Evolutionary conservation across 2,113 vertebrate species (phyloP), one percentile per base, ranked within the genome.

Genomic region (Engraulis encrasicolus): DNA sequence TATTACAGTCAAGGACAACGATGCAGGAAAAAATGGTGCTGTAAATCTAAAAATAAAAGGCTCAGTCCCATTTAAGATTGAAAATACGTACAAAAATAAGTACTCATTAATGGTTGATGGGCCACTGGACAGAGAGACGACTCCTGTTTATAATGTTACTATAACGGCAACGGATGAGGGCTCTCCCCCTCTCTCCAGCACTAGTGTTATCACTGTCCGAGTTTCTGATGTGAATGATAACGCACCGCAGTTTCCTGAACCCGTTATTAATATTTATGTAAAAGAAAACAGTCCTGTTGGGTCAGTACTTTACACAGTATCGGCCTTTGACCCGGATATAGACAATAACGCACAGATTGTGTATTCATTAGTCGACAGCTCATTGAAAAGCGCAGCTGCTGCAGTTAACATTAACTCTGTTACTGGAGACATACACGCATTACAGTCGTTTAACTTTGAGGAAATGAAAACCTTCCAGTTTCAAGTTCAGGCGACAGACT

Each of bases 201-300:
- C 82, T 0, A 90, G 82, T 0, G 83, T 90, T 48, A 89, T 96
- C 61, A 87, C 12, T 0, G 80, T 95, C 79, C 80, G 90, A 0
- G 84, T 96, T 36, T 93, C 93, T 3, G 95, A 96, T 9, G 91
- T 96, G 0, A 95, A 95, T 11, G 95, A 95, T 86, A 96, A 94
- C 0, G 86, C 92, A 0, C 95, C 94, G 0, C 79, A 27, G 2
- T 94, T 94, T 34, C 1, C 74, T 6, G 85, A 83, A 12, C 49
- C 50, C 31, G 0, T 78, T 0, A 50, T 88, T 1, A 89, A 91
- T 81, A 23, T 94, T 18, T 94, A 92, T 71, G 54, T 96, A 0
- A 91, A 87, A 78, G 93, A 94, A 36, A 94, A 94, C 9, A 89
- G 71, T 15, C 89, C 83, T 0, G 40, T 81, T 31, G 90, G 91